A percentile compares a stretch with the other conserved stretches of the same genome.
Conservation (phyloP, 2,797 vertebrate species). For the Nannoperca australis region DNA sequence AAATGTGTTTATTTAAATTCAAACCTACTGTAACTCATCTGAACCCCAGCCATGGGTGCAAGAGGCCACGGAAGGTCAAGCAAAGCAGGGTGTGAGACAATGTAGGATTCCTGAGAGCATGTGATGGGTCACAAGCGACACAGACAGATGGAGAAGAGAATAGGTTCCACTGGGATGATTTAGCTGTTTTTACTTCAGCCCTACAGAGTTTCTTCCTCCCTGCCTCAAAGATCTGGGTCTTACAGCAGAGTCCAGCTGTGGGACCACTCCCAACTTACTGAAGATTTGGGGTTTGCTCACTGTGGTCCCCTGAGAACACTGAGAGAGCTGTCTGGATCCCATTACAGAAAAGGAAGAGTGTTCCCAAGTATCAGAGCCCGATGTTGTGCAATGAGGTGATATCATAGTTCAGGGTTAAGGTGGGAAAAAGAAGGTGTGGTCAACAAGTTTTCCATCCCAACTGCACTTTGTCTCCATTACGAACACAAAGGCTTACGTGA, state of each 20-base stretch:
- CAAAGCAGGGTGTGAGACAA: constrained; percentile 6
- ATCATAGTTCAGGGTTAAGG: constrained; percentile 68
- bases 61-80: constrained; percentile 25
- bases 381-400: constrained; percentile 74
- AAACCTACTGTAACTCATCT: constrained; percentile 2
- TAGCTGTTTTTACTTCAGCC: constrained; percentile 16
- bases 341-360: constrained; percentile 61
- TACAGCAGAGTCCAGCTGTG: constrained; percentile 65
- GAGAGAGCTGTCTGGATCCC: constrained; percentile 66
- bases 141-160: constrained; percentile 36
- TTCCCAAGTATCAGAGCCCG: constrained; percentile 52
- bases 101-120: constrained; percentile 15
- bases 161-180: constrained; percentile 30
- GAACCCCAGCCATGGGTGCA: background rate
- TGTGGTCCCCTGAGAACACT: constrained; percentile 53
- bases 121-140: constrained; percentile 45
- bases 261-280: constrained; percentile 61
- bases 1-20: constrained; percentile 2
- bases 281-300: constrained; percentile 58
- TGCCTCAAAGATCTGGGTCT: constrained; percentile 47
- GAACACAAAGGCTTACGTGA: constrained; percentile 13
- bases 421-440: constrained; percentile 67
- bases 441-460: constrained; percentile 49
- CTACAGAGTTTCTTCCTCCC: constrained; percentile 34
- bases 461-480: constrained; percentile 51